Conservation (phyloP, 2,888 invertebrate species). For the Piscicola geometra region DNA sequence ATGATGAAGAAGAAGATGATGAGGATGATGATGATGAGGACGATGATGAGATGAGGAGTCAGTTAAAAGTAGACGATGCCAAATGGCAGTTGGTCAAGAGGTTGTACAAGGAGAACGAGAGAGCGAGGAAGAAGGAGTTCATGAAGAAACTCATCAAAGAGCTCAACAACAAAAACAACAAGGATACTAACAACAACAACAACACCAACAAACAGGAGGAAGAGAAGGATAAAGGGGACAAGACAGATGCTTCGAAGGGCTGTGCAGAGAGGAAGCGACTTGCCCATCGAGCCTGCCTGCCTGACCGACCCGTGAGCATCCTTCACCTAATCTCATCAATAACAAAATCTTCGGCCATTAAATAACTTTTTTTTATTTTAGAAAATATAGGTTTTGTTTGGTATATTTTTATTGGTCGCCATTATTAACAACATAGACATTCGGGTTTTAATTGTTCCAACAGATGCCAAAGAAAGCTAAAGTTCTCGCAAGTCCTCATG, state of each 20-base stretch:
- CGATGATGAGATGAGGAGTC: conserved; percentile 1
- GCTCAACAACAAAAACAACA: background rate
- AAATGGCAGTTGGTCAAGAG: background rate
- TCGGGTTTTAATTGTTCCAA: background rate
- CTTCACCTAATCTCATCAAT: no score
- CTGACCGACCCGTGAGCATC: background rate
- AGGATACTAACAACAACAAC: background rate
- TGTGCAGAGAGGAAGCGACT: background rate
- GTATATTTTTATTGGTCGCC: background rate
- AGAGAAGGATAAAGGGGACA: background rate
- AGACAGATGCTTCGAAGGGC: background rate
- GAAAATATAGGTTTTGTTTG: no score
- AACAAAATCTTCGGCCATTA: no score
- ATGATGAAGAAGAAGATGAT: background rate
- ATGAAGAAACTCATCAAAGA: background rate
- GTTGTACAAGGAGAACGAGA: conserved; percentile 5
- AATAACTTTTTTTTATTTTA: no score
- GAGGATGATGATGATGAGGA: conserved; percentile 6
- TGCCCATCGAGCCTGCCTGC: background rate
- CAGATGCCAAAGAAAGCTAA: background rate
- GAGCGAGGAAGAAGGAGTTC: background rate
- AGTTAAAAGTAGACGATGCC: background rate
- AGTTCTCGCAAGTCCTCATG: background rate
- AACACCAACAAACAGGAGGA: background rate
- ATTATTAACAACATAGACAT: no score